Conservation (phyloP, 2,888 invertebrate genomes). For the Macrosoma leucophasiata region DNA sequence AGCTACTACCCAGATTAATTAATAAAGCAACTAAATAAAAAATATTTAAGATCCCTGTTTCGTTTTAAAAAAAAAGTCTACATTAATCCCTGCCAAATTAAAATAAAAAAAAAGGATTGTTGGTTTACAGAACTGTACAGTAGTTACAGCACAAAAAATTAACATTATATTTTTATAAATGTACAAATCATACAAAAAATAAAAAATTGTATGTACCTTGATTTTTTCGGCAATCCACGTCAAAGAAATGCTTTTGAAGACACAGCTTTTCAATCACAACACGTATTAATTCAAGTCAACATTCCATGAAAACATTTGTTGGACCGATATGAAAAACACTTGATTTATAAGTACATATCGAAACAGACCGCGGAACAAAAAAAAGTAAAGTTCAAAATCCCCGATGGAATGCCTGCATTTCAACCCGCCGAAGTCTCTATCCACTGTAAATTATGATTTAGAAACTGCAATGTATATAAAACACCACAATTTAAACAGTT, state of each 20-base stretch:
- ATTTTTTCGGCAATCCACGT: constrained; percentile 64
- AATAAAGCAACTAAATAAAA: too few species aligned
- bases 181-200: too few species aligned
- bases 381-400: constrained; percentile 72
- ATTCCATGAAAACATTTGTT: constrained; percentile 31
- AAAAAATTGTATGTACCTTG: constrained; percentile 49
- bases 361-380: constrained; percentile 55
- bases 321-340: constrained; percentile 42
- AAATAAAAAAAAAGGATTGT: too few species aligned
- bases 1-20: too few species aligned
- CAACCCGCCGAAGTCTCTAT: constrained; percentile 45
- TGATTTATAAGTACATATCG: constrained; percentile 62
- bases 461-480: constrained; percentile 16
- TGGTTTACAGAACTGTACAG: too few species aligned
- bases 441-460: constrained; percentile 27
- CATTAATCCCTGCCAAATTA: too few species aligned
- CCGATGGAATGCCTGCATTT: constrained; percentile 70
- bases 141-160: too few species aligned
- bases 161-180: too few species aligned
- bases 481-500: constrained; percentile 41
- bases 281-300: constrained; percentile 21
- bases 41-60: too few species aligned
- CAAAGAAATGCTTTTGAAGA: constrained; percentile 42
- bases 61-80: too few species aligned
- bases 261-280: constrained; percentile 40